Conservation (phyloP, 1,140 invertebrate species). For the Bombus waltoni region DNA sequence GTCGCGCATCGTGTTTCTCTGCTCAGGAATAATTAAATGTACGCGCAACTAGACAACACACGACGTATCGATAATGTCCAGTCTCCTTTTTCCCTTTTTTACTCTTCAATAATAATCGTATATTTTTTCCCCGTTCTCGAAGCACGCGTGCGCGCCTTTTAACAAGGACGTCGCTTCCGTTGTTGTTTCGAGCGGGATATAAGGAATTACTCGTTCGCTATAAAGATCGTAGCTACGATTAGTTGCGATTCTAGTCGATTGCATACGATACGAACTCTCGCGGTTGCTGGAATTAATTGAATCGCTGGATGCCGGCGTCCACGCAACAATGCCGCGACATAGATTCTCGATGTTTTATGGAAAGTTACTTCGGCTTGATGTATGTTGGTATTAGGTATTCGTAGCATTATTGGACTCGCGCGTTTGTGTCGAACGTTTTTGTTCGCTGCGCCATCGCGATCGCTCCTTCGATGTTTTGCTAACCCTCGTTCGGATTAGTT, state of each 20-base stretch:
- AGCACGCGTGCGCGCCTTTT: neutral
- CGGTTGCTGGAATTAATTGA: slow-evolving; percentile 28
- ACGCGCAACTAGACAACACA: neutral
- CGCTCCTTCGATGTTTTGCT: too few relatives aligned
- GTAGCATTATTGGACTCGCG: neutral
- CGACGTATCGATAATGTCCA: neutral
- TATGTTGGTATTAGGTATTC: neutral
- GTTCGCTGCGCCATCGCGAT: neutral
- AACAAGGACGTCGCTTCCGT: neutral
- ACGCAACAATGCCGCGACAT: slow-evolving; percentile 39
- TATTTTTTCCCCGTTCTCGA: too few relatives aligned
- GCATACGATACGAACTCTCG: neutral
- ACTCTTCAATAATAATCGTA: neutral
- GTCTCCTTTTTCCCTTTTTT: neutral
- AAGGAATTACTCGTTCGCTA: neutral
- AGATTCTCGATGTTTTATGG: slow-evolving; percentile 52
- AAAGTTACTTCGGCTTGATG: slow-evolving; percentile 2
- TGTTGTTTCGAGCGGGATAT: neutral
- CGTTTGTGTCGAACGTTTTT: neutral
- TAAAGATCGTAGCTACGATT: neutral
- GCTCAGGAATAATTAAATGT: slow-evolving; percentile 43
- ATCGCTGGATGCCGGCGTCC: slow-evolving; percentile 7
- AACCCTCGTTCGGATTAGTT: neutral
- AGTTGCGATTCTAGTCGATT: neutral
- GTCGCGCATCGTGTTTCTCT: slow-evolving; percentile 6